These are phyloP conservation scores for Phaetusa simplex DNA, from an alignment of 2,113 vertebrate species.

Conservation along the genomic window DNA sequence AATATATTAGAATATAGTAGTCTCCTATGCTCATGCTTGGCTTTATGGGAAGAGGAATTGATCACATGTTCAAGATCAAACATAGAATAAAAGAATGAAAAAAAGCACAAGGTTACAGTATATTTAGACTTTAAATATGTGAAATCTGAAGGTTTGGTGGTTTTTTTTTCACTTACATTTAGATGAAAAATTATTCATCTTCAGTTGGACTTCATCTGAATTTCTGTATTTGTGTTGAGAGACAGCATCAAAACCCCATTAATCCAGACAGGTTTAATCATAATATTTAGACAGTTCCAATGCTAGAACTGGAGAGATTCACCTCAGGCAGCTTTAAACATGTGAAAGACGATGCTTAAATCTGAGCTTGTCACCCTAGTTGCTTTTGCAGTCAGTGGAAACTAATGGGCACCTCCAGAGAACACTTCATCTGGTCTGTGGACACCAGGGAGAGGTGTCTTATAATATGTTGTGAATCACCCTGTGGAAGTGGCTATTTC, in stretches of 20 bases:
- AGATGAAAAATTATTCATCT: rapidly evolving
- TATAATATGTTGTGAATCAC: not conserved
- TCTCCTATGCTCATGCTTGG: not conserved
- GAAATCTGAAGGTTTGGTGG: not conserved
- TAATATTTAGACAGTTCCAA: not conserved
- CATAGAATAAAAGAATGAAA: not conserved
- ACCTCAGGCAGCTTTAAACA: not conserved
- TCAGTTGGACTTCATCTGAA: not conserved
- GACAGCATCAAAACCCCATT: not conserved
- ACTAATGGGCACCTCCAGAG: not conserved
- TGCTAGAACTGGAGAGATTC: not conserved
- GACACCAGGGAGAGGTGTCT: not conserved
- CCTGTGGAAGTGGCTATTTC: not conserved
- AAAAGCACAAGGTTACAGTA: not conserved
- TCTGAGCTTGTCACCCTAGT: not conserved
- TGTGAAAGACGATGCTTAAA: not conserved
- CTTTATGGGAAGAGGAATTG: not conserved
- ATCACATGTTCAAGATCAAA: not conserved
- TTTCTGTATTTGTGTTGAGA: not conserved
- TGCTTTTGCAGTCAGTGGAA: not conserved
- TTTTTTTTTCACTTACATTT: not conserved
- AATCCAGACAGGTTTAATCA: not conserved
- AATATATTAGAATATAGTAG: not conserved
- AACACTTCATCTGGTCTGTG: rapidly evolving
- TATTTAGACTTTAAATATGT: not conserved